Percentiles rank a stretch among this genome's conserved stretches.
These are phyloP conservation scores for Orgyia antiqua DNA, from an alignment of 2,888 invertebrate species.

Conservation along the genomic window DNA sequence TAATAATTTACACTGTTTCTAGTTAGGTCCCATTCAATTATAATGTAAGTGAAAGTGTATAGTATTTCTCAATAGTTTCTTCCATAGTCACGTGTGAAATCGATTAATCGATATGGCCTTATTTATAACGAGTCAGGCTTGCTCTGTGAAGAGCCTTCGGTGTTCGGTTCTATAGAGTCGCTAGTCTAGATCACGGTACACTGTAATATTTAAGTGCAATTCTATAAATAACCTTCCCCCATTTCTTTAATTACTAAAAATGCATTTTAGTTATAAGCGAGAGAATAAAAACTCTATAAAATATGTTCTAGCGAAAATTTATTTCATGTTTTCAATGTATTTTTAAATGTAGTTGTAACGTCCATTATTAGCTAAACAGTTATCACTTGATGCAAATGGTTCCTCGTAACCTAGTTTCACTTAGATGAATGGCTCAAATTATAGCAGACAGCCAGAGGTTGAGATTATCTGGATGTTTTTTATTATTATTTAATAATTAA, in stretches of 20 bases:
- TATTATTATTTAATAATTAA: too few species aligned
- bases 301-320: slow-evolving; percentile 28
- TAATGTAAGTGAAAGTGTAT: slow-evolving; percentile 72
- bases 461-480: slow-evolving; percentile 4
- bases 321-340: slow-evolving; percentile 31
- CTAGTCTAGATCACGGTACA: slow-evolving; percentile 55
- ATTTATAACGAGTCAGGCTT: slow-evolving; percentile 45
- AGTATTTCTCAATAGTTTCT: slow-evolving; percentile 64
- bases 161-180: slow-evolving; percentile 47
- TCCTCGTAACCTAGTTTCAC: slow-evolving; percentile 26
- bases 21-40: slow-evolving; percentile 75
- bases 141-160: slow-evolving; percentile 24
- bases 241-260: slow-evolving; percentile 34
- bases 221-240: slow-evolving; percentile 30
- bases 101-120: slow-evolving; percentile 56
- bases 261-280: slow-evolving; percentile 41
- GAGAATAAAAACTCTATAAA: slow-evolving; percentile 27
- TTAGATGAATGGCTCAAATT: slow-evolving; percentile 37
- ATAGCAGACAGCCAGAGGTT: slow-evolving; percentile 28
- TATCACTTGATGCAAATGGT: slow-evolving; percentile 23
- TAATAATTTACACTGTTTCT: slow-evolving; percentile 51
- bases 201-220: slow-evolving; percentile 43
- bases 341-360: slow-evolving; percentile 31
- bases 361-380: slow-evolving; percentile 26
- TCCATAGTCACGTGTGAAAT: slow-evolving; percentile 44